A percentile compares a stretch with the other conserved stretches of the same genome.
Evolutionary conservation across 2,113 vertebrate genomes (phyloP).

Genomic region (Mesocricetus auratus): DNA sequence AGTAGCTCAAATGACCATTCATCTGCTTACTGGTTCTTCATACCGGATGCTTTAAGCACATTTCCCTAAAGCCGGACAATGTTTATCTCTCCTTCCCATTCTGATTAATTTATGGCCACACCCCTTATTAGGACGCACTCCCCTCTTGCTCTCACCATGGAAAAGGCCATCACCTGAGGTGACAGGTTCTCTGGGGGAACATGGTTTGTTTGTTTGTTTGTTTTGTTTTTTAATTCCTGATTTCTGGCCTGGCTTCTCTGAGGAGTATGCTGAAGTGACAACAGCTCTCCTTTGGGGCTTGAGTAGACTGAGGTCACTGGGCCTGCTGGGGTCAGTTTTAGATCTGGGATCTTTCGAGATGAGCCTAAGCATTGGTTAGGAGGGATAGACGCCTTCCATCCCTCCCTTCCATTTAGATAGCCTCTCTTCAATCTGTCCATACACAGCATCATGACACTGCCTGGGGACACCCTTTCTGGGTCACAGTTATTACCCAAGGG

Average conservation of each 20-base stretch:
- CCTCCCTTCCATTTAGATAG: not conserved
- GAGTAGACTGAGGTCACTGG: slow-evolving; percentile 2
- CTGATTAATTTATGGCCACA: not conserved
- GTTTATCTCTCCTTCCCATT: not conserved
- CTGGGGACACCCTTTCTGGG: not conserved
- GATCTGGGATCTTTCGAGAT: slow-evolving; percentile 38
- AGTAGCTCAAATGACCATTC: not conserved
- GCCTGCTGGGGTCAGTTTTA: not conserved
- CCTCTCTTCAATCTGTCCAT: not conserved
- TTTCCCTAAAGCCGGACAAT: no score
- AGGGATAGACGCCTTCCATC: not conserved
- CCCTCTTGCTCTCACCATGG: not conserved
- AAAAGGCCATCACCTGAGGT: not conserved
- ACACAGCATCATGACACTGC: accelerated
- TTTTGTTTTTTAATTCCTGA: not conserved
- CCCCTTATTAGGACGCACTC: no score
- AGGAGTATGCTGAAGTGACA: not conserved
- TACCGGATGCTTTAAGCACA: accelerated
- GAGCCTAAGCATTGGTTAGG: not conserved
- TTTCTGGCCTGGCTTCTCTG: not conserved
- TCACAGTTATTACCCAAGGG: not conserved
- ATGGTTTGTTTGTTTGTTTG: not conserved
- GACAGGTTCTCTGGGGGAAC: not conserved
- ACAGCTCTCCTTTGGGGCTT: slow-evolving; percentile 1
- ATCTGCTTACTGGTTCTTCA: not conserved